These are phyloP conservation scores for Ctena decussata DNA, from an alignment of 2,888 invertebrate species.

Conservation along the genomic window DNA sequence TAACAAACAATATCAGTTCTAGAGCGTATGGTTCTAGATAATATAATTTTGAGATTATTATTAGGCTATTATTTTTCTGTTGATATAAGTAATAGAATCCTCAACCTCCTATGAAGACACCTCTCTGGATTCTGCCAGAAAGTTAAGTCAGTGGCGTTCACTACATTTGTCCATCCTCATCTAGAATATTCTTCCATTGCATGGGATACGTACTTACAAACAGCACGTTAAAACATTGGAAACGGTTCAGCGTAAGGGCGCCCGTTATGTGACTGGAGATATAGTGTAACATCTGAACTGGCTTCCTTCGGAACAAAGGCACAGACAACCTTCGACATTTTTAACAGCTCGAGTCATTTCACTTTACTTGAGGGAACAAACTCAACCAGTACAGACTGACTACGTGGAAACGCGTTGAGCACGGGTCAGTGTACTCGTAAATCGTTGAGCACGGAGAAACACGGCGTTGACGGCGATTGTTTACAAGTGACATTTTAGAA, in stretches of 20 bases:
- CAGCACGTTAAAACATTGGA: not conserved
- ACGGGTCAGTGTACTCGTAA: too few relatives aligned
- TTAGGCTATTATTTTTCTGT: too few relatives aligned
- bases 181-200: not conserved
- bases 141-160: not conserved
- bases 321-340: not conserved
- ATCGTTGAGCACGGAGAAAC: too few relatives aligned
- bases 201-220: not conserved
- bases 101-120: not conserved
- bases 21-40: too few relatives aligned
- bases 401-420: too few relatives aligned
- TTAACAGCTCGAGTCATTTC: not conserved
- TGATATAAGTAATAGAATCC: not conserved
- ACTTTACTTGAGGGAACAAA: not conserved
- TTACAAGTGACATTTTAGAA: too few relatives aligned
- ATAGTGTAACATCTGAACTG: constrained; percentile 4
- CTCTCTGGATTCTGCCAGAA: constrained; percentile 1
- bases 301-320: not conserved
- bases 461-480: too few relatives aligned
- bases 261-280: not conserved
- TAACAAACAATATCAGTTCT: too few relatives aligned
- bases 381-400: too few relatives aligned
- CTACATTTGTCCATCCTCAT: not conserved
- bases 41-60: too few relatives aligned
- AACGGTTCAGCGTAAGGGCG: not conserved